A percentile compares a stretch with the other conserved stretches of the same genome.
phyloP scores from a whole-genome alignment of 2,113 vertebrate species.

The Myocastor coypus region DNA sequence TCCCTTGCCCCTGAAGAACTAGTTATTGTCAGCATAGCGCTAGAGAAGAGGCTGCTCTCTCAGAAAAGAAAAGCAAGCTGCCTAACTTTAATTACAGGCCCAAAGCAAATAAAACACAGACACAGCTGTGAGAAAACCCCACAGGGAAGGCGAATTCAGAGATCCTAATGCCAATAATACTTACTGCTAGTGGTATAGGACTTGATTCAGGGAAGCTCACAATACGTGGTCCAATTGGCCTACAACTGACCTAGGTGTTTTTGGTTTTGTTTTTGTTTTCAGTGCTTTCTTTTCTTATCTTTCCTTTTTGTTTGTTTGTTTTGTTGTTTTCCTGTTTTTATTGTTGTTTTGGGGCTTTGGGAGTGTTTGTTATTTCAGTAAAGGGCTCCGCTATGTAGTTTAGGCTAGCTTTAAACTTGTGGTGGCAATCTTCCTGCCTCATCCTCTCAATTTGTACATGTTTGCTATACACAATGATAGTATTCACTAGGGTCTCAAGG shows the following conservation, averaged over 20 bases:
- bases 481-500: not conserved
- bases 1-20: not conserved
- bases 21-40: not conserved
- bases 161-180: not conserved
- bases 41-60: slow-evolving; percentile 4
- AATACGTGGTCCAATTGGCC: not conserved
- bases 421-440: not conserved
- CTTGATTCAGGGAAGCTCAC: not conserved
- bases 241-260: not conserved
- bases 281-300: not conserved
- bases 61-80: slow-evolving; percentile 18
- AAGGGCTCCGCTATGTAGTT: not conserved
- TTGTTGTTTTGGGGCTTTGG: not conserved
- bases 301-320: not conserved
- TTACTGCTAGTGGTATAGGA: not conserved
- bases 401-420: not conserved
- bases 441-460: not conserved
- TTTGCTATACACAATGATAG: not conserved
- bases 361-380: not conserved
- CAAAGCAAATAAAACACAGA: slow-evolving; percentile 42
- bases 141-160: not conserved
- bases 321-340: not conserved
- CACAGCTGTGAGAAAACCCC: not conserved
- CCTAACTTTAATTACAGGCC: slow-evolving; percentile 23
- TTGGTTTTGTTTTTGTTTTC: not conserved